Evolutionary conservation across 2,888 invertebrate species (phyloP).

Genomic region (Conops quadrifasciatus): DNA sequence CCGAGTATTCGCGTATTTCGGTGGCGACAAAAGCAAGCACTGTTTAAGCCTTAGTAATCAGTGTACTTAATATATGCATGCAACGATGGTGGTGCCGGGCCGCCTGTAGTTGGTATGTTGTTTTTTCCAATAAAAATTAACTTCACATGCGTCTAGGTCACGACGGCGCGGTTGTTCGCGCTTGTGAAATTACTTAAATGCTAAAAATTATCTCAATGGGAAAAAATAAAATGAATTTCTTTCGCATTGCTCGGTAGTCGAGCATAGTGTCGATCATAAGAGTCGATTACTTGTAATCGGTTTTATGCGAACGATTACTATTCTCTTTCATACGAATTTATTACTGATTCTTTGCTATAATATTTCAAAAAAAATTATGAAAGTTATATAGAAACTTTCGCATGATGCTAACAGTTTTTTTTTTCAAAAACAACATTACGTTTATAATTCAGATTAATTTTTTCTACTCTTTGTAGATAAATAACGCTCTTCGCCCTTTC

Average conservation of each 20-base stretch:
- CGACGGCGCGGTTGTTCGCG: constrained; percentile 19
- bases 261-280: neutral
- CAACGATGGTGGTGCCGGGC: neutral
- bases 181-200: constrained; percentile 35
- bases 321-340: too few relatives aligned
- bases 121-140: neutral
- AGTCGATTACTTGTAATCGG: constrained; percentile 11
- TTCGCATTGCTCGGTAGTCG: neutral
- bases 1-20: neutral
- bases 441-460: too few relatives aligned
- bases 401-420: too few relatives aligned
- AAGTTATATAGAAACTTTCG: too few relatives aligned
- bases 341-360: too few relatives aligned
- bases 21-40: neutral
- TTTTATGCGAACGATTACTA: neutral
- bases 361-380: too few relatives aligned
- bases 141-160: constrained; percentile 52
- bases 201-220: constrained; percentile 21
- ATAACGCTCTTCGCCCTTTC: too few relatives aligned
- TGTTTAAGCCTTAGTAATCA: neutral
- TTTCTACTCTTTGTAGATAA: too few relatives aligned
- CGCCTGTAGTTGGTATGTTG: neutral
- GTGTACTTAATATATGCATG: neutral
- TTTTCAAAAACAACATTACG: too few relatives aligned
- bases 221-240: neutral